Conservation (phyloP, 1,140 invertebrate genomes). For the Ostrea denselamellosa region DNA sequence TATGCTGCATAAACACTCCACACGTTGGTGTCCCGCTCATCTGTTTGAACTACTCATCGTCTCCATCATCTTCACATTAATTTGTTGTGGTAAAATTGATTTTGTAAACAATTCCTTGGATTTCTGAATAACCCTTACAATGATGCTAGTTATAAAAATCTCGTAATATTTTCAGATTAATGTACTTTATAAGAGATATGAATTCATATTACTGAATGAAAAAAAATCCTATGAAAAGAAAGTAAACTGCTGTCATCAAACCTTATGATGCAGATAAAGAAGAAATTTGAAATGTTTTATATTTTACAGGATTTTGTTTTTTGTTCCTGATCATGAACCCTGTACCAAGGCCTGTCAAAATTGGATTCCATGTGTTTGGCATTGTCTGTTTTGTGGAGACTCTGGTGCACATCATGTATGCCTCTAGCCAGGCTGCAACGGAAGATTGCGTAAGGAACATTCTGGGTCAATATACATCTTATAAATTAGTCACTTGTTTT, state of each 20-base stretch:
- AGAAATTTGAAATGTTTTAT: neutral
- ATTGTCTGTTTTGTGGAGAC: constrained; percentile 62
- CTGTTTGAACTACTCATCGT: constrained; percentile 69
- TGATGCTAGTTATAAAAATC: too few species aligned
- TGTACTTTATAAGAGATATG: too few species aligned
- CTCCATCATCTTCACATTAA: constrained; percentile 68
- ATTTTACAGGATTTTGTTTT: constrained; percentile 68
- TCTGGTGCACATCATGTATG: constrained; percentile 56
- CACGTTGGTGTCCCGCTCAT: constrained; percentile 64
- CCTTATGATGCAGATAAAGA: neutral
- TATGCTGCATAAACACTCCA: constrained; percentile 59
- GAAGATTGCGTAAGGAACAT: constrained; percentile 69
- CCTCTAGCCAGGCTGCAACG: constrained; percentile 53
- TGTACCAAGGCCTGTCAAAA: constrained; percentile 67
- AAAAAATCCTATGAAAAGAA: neutral
- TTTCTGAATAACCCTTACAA: neutral
- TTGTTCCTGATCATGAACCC: constrained; percentile 72
- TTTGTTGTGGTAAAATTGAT: neutral
- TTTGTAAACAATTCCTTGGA: neutral
- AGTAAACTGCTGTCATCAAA: neutral
- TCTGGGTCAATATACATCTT: too few species aligned
- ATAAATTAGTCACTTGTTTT: too few species aligned
- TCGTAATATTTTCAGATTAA: too few species aligned
- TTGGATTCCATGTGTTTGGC: constrained; percentile 71
- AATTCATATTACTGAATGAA: too few species aligned